These are phyloP conservation scores for Malurus melanocephalus DNA, from an alignment of 2,113 vertebrate genomes.

Conservation along the genomic window DNA sequence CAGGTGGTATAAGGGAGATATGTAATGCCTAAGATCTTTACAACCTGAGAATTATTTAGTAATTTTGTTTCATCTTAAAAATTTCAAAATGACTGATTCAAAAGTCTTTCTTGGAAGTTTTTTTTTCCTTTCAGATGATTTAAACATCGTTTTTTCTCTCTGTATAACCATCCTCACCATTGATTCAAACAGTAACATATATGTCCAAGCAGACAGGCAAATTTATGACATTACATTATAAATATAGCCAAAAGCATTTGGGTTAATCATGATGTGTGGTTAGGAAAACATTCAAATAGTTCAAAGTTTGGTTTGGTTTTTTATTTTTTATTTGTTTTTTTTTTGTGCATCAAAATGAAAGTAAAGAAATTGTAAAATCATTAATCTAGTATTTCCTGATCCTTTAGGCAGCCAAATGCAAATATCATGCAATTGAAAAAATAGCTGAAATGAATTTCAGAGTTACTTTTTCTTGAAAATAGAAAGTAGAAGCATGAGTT, in stretches of 20 bases:
- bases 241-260: not conserved
- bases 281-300: not conserved
- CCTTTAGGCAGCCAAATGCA: not conserved
- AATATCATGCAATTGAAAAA: not conserved
- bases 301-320: not conserved
- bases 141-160: not conserved
- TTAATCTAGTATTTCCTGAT: not conserved
- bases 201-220: not conserved
- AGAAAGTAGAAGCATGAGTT: not conserved
- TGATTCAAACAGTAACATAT: not conserved
- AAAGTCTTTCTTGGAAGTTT: not conserved
- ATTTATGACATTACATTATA: not conserved
- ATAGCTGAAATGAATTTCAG: not conserved
- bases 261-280: not conserved
- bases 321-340: too few species aligned
- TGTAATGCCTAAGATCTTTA: not conserved
- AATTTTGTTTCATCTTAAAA: not conserved
- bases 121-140: not conserved
- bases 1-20: not conserved
- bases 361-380: not conserved
- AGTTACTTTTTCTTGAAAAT: not conserved
- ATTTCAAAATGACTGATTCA: not conserved
- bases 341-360: not conserved
- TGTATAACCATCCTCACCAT: not conserved
- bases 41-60: not conserved